Base-by-base conservation (phyloP, 2,797 vertebrate species). In the Manis crassicaudata region DNA sequence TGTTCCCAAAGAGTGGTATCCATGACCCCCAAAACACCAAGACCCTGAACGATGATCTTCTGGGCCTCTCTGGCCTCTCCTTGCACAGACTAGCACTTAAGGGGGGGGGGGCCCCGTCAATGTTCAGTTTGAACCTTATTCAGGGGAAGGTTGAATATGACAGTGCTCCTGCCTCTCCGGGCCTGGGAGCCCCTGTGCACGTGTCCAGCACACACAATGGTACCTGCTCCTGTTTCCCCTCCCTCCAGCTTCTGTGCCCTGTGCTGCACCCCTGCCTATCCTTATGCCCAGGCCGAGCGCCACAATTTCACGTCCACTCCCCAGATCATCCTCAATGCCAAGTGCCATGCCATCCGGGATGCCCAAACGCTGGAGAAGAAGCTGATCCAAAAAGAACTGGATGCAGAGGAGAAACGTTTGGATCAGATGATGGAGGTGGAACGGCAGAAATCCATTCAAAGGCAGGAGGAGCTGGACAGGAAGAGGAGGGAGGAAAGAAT, bases 371-470 rank as follows among this genome's bases (percentile, higher is more conserved):
- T 99, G 18, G 99, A 99, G 98, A 99, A 99, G 98, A 97, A 88
- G 91, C 98, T 98, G 97, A 99, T 99, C 20, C 86, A 96, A 3
- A 95, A 73, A 0, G 99, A 99, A 92, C 2, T 99, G 96, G 90
- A 88, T 0, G 98, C 99, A 29, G 99, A 99, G 96, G 99, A 99
- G 94, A 98, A 94, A 95, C 98, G 99, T 1, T 97, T 99, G 98
- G 99, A 99, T 89, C 97, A 93, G 90, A 99, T 99, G 99, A 99
- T 99, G 99, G 99, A 99, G 97, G 96, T 97, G 83, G 99, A 99
- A 37, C 97, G 99, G 46, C 97, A 97, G 56, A 99, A 97, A 82
- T 99, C 98, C 4, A 32, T 99, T 11, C 98, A 99, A 95, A 97
- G 97, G 23, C 97, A 99, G 96, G 98, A 99, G 68, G 98, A 99